Percentiles rank a stretch among this genome's conserved stretches.
These are phyloP conservation scores for Toxostoma redivivum DNA, from an alignment of 2,113 vertebrate genomes.

Conservation along the genomic window DNA sequence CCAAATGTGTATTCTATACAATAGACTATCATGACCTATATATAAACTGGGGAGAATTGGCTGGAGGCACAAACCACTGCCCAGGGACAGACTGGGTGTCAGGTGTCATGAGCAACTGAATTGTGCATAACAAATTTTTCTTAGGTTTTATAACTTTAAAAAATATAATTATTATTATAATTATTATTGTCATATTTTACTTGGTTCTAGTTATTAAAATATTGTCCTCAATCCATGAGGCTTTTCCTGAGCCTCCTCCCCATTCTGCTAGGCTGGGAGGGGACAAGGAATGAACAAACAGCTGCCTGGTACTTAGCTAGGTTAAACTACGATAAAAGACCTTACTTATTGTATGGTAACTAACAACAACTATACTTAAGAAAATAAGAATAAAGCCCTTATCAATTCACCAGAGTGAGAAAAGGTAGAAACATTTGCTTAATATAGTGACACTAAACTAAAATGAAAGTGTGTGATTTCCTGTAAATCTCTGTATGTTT, in stretches of 20 bases:
- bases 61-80: not conserved
- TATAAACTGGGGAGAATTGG: not conserved
- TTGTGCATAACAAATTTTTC: fast-evolving
- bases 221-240: fast-evolving
- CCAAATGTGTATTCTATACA: not conserved
- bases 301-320: not conserved
- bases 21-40: too few species aligned
- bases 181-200: not conserved
- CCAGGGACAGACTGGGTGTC: too few species aligned
- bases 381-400: not conserved
- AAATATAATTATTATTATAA: not conserved
- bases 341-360: fast-evolving
- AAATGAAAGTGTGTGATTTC: not conserved
- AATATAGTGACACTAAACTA: not conserved
- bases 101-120: not conserved
- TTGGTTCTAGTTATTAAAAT: not conserved
- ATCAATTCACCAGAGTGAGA: not conserved
- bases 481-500: fast-evolving
- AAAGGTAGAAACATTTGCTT: not conserved
- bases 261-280: not conserved
- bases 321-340: not conserved
- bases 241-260: not conserved
- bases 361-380: not conserved
- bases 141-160: not conserved
- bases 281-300: fast-evolving